These are phyloP conservation scores for Atractosteus spatula DNA, from an alignment of 2,113 vertebrate species.

Conservation along the genomic window DNA sequence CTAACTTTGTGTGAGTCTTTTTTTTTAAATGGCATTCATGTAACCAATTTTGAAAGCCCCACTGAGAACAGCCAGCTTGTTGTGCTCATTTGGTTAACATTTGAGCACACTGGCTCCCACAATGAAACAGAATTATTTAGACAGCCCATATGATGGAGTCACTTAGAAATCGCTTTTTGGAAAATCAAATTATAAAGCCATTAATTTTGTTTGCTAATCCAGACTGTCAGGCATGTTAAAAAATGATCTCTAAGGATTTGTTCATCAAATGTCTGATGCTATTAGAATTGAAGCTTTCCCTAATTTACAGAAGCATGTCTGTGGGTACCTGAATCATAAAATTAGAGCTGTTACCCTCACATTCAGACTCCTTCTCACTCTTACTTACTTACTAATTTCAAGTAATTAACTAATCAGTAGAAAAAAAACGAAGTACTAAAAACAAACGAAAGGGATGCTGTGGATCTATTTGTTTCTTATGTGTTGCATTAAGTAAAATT, in stretches of 20 bases:
- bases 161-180: slow-evolving; percentile 58
- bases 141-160: slow-evolving; percentile 45
- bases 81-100: slow-evolving; percentile 13
- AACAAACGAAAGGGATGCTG: no score
- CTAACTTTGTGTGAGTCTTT: not conserved
- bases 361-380: no score
- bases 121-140: slow-evolving; percentile 4
- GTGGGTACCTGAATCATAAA: not conserved
- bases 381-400: no score
- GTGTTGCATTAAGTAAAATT: no score
- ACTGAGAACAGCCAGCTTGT: not conserved
- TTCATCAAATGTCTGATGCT: slow-evolving; percentile 64
- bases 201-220: slow-evolving; percentile 78
- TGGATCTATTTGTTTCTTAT: no score
- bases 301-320: slow-evolving; percentile 39
- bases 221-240: slow-evolving; percentile 61
- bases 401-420: no score
- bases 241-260: slow-evolving; percentile 65
- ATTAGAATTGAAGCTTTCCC: slow-evolving; percentile 64
- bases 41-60: not conserved
- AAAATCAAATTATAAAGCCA: slow-evolving; percentile 77
- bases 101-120: not conserved
- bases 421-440: no score
- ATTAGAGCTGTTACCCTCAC: no score
- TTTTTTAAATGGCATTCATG: not conserved